Evolutionary conservation across 2,113 vertebrate genomes (phyloP), one percentile per base, ranked within the genome.

Genomic region (Peromyscus maniculatus): DNA sequence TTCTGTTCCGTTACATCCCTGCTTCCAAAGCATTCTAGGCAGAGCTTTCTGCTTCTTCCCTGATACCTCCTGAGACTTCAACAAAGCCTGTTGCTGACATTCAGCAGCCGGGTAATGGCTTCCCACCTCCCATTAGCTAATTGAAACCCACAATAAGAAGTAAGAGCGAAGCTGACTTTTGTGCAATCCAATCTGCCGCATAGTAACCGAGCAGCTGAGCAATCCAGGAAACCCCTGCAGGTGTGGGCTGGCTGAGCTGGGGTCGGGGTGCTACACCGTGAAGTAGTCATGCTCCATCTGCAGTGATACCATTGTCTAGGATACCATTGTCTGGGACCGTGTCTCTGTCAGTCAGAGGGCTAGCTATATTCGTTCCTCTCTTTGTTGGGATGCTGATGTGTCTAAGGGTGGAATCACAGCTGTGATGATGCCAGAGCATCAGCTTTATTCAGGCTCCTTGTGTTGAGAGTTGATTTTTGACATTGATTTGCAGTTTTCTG

Each of bases 101-200:
- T 88, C 46, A n/a, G 74, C 21, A 71, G 78, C 69, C 19, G 80
- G n/a, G 39, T 59, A 43, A 83, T 80, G 7, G 15, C 91, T 93
- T 89, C 91, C 83, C 82, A 95, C 91, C 74, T 93, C 64, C 62
- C 88, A 79, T 96, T 95, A 93, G 75, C 94, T 96, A 92, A 96
- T 89, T 96, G 79, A 93, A 93, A 83, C 93, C 74, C 79, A 28
- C 4, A 22, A 52, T 95, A 79, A 92, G 72, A 91, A 52, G 91
- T 69, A 36, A 75, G 87, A 59, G 52, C 16, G 59, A 91, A 82
- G 39, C 78, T 52, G 57, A 87, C 79, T 94, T 96, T 89, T 91
- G 79, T 82, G 90, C 82, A 77, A 31, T 89, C 66, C 33, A 46
- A 72, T 55, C 84, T 82, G 82, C 55, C 0, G 10, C n/a, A 39